A percentile compares a stretch with the other conserved stretches of the same genome.
These are phyloP conservation scores for Teleogryllus oceanicus DNA, from an alignment of 2,888 invertebrate genomes.

Conservation along the genomic window DNA sequence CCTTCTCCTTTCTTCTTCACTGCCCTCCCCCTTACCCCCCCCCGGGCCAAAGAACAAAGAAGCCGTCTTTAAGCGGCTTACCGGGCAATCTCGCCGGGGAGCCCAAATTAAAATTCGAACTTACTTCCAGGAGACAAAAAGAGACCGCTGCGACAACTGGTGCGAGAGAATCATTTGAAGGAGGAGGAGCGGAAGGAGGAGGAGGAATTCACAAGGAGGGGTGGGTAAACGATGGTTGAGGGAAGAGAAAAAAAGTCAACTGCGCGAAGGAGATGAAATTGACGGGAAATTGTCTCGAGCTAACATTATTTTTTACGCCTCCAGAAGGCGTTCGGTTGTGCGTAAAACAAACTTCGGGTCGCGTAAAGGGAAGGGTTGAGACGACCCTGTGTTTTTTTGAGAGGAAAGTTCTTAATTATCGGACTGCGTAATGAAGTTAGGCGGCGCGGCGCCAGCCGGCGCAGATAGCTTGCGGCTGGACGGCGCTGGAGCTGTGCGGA, in stretches of 20 bases:
- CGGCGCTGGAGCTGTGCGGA: too few species aligned
- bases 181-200: neutral
- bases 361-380: too few species aligned
- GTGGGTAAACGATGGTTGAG: neutral
- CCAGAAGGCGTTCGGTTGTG: neutral
- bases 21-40: neutral
- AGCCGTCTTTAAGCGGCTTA: neutral
- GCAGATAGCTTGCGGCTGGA: too few species aligned
- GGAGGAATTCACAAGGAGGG: neutral
- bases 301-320: neutral
- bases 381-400: too few species aligned
- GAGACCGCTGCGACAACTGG: neutral
- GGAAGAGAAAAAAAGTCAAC: neutral
- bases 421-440: too few species aligned
- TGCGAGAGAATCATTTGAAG: neutral
- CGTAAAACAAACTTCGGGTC: too few species aligned
- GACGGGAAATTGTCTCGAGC: neutral
- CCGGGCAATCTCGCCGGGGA: neutral
- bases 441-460: too few species aligned
- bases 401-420: too few species aligned
- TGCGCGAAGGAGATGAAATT: neutral
- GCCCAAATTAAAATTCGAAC: constrained; percentile 4
- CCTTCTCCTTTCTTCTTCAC: too few species aligned
- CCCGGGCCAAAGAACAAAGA: neutral
- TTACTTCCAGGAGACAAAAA: neutral